A percentile compares a stretch with the other conserved stretches of the same genome.
phyloP scores from a whole-genome alignment of 35 echinoderm and acorn worm species.

The Lytechinus variegatus region DNA sequence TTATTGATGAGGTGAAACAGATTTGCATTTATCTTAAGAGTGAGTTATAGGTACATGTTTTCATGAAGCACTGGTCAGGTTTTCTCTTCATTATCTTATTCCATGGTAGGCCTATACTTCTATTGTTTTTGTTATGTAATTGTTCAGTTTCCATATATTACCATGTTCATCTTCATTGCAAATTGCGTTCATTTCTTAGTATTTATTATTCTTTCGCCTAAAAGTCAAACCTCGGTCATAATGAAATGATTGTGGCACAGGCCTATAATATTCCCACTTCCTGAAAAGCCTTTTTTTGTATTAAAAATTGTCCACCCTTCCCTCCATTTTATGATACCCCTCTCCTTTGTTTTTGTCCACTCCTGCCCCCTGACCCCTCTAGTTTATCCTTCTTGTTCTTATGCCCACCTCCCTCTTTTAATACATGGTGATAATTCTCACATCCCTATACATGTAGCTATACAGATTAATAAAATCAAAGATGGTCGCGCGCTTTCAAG shows the following conservation, averaged over 20 bases:
- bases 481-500: neutral
- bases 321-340: neutral
- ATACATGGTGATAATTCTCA: neutral
- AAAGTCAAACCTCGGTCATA: neutral
- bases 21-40: no score
- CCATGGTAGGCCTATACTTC: no score
- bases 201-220: neutral
- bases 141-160: no score
- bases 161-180: no score
- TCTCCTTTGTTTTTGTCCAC: neutral
- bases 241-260: neutral
- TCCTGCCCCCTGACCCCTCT: no score
- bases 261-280: neutral
- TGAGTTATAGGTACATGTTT: no score
- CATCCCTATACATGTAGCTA: neutral
- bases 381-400: no score
- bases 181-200: no score
- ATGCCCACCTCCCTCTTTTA: neutral
- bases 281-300: neutral
- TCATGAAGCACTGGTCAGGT: no score
- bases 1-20: no score
- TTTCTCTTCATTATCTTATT: no score
- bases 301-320: neutral
- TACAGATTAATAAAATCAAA: neutral
- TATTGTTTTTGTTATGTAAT: no score